Evolutionary conservation across 2,113 vertebrate genomes (phyloP), one percentile per base, ranked within the genome.

Genomic region (Prunella himalayana): DNA sequence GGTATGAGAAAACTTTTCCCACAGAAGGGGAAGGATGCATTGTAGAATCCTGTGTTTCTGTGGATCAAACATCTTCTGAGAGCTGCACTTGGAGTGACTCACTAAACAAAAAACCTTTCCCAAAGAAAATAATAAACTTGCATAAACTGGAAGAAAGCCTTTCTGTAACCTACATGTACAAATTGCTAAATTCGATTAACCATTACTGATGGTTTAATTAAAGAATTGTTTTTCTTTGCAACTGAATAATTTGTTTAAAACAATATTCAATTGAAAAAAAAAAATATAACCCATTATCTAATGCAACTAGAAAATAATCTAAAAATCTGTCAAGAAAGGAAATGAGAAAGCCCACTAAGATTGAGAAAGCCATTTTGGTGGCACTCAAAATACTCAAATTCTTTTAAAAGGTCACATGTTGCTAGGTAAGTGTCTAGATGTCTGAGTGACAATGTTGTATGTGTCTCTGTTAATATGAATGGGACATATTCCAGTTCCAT

Each of bases 201-300:
- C 61, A 73, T 80, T 92, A 69, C 4, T 6, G 0, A 50, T 81
- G 11, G 4, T 83, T 84, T 69, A 80, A 88, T 56, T 86, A 47
- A 94, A 57, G 41, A 85, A 80, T 71, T 92, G 12, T 30, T 75
- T 97, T 93, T 84, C 31, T 86, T 97, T 92, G 41, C 11, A 92
- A 47, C 64, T 82, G 75, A 92, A 94, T 73, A 2, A 92, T 88
- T 45, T 91, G 2, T 15, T 61, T 92, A 60, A 66, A 91, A 76
- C 15, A 83, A 37, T 71, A 39, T 70, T 89, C 54, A 82, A 81
- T 68, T 72, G 2, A 23, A 49, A 73, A 3, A 23, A 49, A 73
- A 88, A 79, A 80, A 88, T 82, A 64, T 68, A 82, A 57, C 4
- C 23, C 54, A 39, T 39, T 88, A 63, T 75, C 47, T 86, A 77